Evolutionary conservation across 2,797 vertebrate genomes (phyloP), one percentile per base, ranked within the genome.

Genomic region (Pristis pectinata): DNA sequence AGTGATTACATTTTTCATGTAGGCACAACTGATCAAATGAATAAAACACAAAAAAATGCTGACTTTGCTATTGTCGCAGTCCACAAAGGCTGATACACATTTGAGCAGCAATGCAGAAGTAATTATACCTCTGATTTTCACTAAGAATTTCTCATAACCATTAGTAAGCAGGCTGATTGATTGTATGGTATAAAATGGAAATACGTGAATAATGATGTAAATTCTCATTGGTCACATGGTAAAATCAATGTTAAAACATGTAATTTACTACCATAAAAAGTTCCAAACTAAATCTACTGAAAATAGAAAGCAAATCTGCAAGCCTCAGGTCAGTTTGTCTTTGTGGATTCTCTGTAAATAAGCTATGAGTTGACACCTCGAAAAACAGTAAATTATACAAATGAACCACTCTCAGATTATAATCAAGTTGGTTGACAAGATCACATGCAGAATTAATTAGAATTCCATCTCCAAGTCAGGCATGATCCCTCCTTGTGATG

Each of bases 391-490:
- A 70, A 44, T 53, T 53, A 49, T 93, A 92, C 64, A 93, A 49
- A 53, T 1, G 67, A 93, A 74, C 72, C 41, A 15, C 67, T 41
- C 41, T 49, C 27, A 93, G 92, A 70, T 49, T 74, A 3, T 44
- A 64, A 49, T 72, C 64, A 72, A 74, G 67, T 34, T 74, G 49
- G 44, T 13, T 72, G 89, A 67, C 82, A 67, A 67, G 59, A 92
- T n/a, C 92, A 53, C 92, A 27, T 61, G 72, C 27, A 93, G 70
- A 74, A 93, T 37, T 49, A 92, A 93, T 53, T 74, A 93, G 27
- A 93, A 74, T 49, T 93, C 61, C 53, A 92, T 92, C 67, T 61
- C 89, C 59, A 67, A 91, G 61, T 37, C 91, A 49, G 91, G 41
- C 64, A 74, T 8, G 2, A 93, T 72, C 93, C 10, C 22, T 93